Base-by-base conservation (phyloP, 2,797 vertebrate species). In the Decapterus maruadsi region DNA sequence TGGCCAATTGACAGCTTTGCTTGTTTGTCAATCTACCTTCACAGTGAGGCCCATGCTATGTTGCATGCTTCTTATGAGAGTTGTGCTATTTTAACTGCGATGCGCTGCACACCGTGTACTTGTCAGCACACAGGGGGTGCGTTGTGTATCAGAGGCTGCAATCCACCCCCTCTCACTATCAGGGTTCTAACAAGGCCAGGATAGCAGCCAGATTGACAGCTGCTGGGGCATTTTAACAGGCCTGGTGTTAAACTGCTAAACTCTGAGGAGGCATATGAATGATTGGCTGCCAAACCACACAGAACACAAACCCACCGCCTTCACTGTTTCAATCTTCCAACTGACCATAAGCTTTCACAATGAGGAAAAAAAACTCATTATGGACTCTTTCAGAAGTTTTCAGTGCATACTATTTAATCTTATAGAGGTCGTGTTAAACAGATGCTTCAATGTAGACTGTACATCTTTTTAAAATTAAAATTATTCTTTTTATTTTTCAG, bases 161-260 rank as follows among this genome's bases (percentile, higher is more conserved):
- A 72, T 84, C 72, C 78, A 81, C 81, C 80, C 72, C 78, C 70
- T 80, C 79, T 80, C 76, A 46, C 78, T 86, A 59, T 85, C 76
- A 78, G 77, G 75, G 83, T 87, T 92, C 90, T 92, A 94, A 93
- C 92, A 92, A 94, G 90, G 93, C 89, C 88, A 90, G 87, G 74
- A 86, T 81, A 81, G 88, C 87, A 90, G 93, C 85, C 93, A 92
- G 92, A 87, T 85, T 89, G 91, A 94, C 94, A 94, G 91, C 91
- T 94, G 91, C 91, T 87, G 88, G 90, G 89, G 88, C 80, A 87
- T 92, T 93, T 89, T 86, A 89, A 89, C 91, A 89, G 90, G 89
- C 89, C 87, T 91, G 78, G 91, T 93, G 92, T 86, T 90, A 92
- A 94, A 93, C 86, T 92, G 90, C 72, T 89, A 86, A 93, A 93